These are phyloP conservation scores for Poecilia velifera DNA, from an alignment of 2,797 vertebrate genomes.

Conservation along the genomic window DNA sequence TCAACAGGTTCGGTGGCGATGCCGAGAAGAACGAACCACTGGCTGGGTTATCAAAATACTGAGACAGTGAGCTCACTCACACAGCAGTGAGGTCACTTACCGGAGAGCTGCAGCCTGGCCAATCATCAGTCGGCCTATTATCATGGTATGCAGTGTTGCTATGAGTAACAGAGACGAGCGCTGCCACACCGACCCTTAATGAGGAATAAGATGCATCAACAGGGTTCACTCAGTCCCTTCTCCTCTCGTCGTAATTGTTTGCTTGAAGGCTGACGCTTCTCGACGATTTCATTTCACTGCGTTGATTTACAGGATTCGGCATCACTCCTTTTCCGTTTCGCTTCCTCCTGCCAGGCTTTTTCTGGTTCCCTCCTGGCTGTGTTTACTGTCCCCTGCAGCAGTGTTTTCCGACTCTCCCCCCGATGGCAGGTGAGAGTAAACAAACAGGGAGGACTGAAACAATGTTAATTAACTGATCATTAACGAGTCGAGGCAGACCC, in stretches of 20 bases:
- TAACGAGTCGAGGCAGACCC: constrained; percentile 71
- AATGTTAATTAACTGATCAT: constrained; percentile 80
- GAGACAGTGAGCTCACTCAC: constrained; percentile 77
- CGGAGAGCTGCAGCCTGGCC: constrained; percentile 72
- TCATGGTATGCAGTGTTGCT: constrained; percentile 79
- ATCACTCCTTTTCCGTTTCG: constrained; percentile 30
- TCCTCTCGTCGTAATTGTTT: neutral
- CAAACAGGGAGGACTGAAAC: constrained; percentile 70
- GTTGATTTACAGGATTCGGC: constrained; percentile 20
- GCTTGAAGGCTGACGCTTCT: constrained; percentile 8
- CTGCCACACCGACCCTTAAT: constrained; percentile 60
- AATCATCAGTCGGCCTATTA: constrained; percentile 77
- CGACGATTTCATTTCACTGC: constrained; percentile 1
- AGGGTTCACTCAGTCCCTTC: constrained; percentile 16
- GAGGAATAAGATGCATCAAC: constrained; percentile 62
- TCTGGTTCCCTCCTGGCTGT: constrained; percentile 29
- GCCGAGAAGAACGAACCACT: constrained; percentile 41
- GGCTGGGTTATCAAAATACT: constrained; percentile 74
- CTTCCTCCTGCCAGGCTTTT: neutral
- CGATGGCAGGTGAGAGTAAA: constrained; percentile 67
- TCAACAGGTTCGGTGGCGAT: constrained; percentile 54
- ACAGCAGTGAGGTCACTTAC: constrained; percentile 76
- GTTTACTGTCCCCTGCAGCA: constrained; percentile 69
- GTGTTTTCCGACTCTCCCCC: constrained; percentile 69
- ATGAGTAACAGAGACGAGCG: constrained; percentile 78